Percentiles rank a stretch among this genome's conserved stretches.
These are phyloP conservation scores for Heliconius sara DNA, from an alignment of 2,888 invertebrate species.

Conservation along the genomic window DNA sequence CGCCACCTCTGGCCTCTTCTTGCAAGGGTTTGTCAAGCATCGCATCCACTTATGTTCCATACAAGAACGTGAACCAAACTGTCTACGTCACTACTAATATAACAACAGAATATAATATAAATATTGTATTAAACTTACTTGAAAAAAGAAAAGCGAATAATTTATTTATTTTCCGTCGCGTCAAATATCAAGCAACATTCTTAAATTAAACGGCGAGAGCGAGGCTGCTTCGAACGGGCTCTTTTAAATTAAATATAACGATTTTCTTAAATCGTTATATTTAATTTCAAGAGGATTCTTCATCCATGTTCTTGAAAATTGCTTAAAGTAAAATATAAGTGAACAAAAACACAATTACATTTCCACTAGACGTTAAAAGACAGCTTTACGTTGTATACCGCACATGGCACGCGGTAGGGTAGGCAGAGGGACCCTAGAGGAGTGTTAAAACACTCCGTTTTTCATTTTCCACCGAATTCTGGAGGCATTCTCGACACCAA, in stretches of 20 bases:
- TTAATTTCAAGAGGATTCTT: no score
- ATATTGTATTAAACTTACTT: constrained; percentile 1
- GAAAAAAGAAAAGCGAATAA: constrained; percentile 29
- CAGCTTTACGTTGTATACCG: no score
- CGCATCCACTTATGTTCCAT: background rate
- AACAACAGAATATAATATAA: background rate
- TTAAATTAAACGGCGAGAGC: constrained; percentile 39
- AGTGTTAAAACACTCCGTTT: no score
- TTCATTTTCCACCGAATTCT: no score
- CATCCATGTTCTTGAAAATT: background rate
- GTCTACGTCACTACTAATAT: no score
- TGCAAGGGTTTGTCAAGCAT: no score
- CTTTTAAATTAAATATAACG: constrained; percentile 41
- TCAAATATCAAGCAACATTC: constrained; percentile 39
- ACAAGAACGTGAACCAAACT: background rate
- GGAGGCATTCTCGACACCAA: no score
- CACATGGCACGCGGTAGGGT: no score
- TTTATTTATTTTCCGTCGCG: constrained; percentile 38
- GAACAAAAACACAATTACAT: background rate
- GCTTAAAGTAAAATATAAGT: background rate
- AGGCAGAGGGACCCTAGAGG: no score
- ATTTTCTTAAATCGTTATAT: background rate
- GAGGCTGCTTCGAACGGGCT: constrained; percentile 27
- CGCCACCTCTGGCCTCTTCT: no score
- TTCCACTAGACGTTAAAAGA: background rate